Conservation (phyloP, 2,113 vertebrate genomes). For the Forbesichthys agassizii region DNA sequence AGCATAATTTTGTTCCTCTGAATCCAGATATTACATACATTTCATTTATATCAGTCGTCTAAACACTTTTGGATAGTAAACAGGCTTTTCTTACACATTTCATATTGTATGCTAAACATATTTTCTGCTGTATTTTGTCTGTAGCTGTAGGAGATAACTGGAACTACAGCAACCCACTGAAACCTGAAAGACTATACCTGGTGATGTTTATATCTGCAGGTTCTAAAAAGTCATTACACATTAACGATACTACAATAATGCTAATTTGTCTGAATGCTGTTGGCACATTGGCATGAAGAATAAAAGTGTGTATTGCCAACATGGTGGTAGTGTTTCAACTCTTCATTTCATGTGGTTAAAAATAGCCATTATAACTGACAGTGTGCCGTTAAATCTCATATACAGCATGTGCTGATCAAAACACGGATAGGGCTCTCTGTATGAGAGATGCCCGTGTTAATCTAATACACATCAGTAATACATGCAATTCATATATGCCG, state of each 20-base stretch:
- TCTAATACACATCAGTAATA: conserved; percentile 17
- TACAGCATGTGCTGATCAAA: conserved; percentile 48
- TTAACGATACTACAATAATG: neutral
- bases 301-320: neutral
- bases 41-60: no score
- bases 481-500: conserved; percentile 55
- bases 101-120: no score
- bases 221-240: neutral
- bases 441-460: conserved; percentile 36
- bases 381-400: conserved; percentile 49
- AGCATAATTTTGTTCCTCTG: no score
- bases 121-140: no score
- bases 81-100: no score
- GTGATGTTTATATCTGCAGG: neutral
- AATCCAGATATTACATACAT: no score
- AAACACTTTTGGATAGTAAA: no score
- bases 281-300: neutral
- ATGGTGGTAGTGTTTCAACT: conserved; percentile 39
- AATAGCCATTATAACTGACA: conserved; percentile 51
- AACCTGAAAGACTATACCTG: neutral
- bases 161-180: neutral
- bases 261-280: neutral
- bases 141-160: no score
- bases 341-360: conserved; percentile 39
- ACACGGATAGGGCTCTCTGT: conserved; percentile 44